Percentiles rank a stretch among this genome's conserved stretches.
Conservation (phyloP, 2,888 invertebrate genomes). For the Pristionchus maxplancki region DNA sequence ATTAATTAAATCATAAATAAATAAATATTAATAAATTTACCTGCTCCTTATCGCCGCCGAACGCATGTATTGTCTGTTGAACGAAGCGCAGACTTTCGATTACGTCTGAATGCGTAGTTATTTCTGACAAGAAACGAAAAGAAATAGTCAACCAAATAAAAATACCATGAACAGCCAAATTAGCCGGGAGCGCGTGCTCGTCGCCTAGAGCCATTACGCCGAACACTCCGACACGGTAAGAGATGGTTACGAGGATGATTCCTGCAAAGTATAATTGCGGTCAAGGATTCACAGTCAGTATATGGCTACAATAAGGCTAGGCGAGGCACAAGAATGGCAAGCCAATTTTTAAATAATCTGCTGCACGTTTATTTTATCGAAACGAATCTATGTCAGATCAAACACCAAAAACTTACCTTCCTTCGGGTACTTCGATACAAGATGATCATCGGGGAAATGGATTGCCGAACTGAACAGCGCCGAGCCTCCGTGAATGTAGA, state of each 20-base stretch:
- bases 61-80: not conserved
- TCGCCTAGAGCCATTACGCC: slow-evolving; percentile 11
- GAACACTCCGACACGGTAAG: not conserved
- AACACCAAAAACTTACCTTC: not conserved
- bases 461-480: not conserved
- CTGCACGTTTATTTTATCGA: no score
- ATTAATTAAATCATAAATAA: not conserved
- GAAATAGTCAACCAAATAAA: not conserved
- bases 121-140: not conserved
- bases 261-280: no score
- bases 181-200: slow-evolving; percentile 1
- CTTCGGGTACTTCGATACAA: not conserved
- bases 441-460: not conserved
- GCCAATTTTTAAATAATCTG: no score
- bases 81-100: not conserved
- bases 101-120: not conserved
- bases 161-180: slow-evolving; percentile 27
- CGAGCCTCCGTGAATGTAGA: slow-evolving; percentile 36
- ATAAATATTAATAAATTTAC: not conserved
- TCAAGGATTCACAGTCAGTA: no score
- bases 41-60: slow-evolving; percentile 22
- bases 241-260: not conserved
- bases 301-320: no score
- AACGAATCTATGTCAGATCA: not conserved
- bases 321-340: no score